Conservation (phyloP, 2,797 vertebrate species). For the Pygocentrus nattereri region DNA sequence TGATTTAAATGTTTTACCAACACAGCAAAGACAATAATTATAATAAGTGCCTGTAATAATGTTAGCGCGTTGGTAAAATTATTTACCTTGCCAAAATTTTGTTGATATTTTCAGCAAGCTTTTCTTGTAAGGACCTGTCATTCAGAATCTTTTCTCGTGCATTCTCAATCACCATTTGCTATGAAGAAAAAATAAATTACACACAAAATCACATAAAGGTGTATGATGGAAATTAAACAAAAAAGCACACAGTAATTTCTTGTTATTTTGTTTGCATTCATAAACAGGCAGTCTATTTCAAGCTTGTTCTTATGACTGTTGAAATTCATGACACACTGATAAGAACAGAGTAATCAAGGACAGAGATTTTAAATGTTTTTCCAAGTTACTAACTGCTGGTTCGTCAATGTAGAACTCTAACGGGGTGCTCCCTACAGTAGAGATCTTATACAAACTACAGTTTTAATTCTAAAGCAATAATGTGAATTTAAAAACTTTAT, state of each 20-base stretch:
- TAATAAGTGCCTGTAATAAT: background rate
- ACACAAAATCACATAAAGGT: background rate
- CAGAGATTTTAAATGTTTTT: too few species aligned
- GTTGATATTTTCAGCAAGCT: conserved; percentile 98
- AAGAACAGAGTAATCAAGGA: too few species aligned
- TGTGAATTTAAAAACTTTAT: background rate
- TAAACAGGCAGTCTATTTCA: background rate
- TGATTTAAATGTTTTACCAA: background rate
- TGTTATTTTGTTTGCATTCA: background rate
- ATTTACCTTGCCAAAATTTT: conserved; percentile 94
- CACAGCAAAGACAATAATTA: background rate
- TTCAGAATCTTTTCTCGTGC: conserved; percentile 96
- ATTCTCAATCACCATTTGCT: conserved; percentile 99
- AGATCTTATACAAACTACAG: background rate
- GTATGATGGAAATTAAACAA: background rate
- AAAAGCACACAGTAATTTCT: background rate
- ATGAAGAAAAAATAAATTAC: conserved; percentile 65
- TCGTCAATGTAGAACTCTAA: background rate
- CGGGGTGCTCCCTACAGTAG: background rate
- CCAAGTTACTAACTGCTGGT: too few species aligned
- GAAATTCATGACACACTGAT: background rate
- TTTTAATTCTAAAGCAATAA: background rate
- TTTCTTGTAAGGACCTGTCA: conserved; percentile 94
- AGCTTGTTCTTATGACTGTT: background rate
- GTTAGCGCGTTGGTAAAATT: background rate